These are phyloP conservation scores for Bruchidius siliquastri DNA, from an alignment of 2,888 invertebrate genomes.

Conservation along the genomic window DNA sequence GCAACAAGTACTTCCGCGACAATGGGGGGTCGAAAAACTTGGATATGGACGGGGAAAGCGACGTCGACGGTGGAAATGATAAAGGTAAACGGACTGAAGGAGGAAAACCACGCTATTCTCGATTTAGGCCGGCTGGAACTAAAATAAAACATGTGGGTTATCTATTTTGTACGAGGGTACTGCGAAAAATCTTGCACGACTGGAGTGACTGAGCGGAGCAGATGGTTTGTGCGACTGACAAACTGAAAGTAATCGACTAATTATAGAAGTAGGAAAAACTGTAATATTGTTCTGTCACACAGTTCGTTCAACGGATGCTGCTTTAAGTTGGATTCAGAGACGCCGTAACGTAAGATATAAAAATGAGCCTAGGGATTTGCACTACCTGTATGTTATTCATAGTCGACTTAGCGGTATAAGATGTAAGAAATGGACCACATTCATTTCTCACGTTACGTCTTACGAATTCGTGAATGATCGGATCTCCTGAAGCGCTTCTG, in stretches of 20 bases:
- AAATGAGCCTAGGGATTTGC: too few species aligned
- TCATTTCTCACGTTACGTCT: too few species aligned
- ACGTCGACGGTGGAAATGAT: not conserved
- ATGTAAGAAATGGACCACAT: too few species aligned
- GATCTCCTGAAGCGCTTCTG: too few species aligned
- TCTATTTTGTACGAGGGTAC: slow-evolving; percentile 12
- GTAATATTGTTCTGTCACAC: not conserved
- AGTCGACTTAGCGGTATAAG: too few species aligned
- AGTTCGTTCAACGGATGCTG: not conserved
- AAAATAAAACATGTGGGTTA: slow-evolving; percentile 29
- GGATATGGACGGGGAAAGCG: not conserved
- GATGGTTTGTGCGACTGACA: not conserved
- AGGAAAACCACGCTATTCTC: slow-evolving; percentile 9
- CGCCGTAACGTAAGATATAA: too few species aligned
- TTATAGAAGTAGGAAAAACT: not conserved
- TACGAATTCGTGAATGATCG: too few species aligned
- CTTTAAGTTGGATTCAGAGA: too few species aligned
- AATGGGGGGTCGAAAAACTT: not conserved
- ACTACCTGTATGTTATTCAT: too few species aligned
- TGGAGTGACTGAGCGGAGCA: not conserved
- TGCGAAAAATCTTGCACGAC: not conserved
- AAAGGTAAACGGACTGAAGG: slow-evolving; percentile 19
- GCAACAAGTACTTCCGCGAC: not conserved
- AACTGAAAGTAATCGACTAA: not conserved
- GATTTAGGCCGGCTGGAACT: slow-evolving; percentile 23